A percentile compares a stretch with the other conserved stretches of the same genome.
These are phyloP conservation scores for Zelleria hepariella DNA, from an alignment of 2,888 invertebrate species.

Conservation along the genomic window DNA sequence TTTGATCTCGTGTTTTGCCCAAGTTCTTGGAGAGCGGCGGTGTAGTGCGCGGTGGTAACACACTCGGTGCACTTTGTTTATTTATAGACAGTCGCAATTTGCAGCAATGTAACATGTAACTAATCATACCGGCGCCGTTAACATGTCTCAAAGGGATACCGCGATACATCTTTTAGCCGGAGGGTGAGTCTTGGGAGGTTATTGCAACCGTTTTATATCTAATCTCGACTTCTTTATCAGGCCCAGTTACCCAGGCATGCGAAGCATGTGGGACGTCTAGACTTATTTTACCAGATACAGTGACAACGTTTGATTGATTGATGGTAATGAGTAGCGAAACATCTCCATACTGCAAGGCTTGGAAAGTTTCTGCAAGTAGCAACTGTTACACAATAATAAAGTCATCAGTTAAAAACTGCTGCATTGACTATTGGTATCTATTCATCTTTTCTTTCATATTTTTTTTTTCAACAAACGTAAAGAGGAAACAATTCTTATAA, in stretches of 20 bases:
- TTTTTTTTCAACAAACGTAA: background rate
- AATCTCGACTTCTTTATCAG: background rate
- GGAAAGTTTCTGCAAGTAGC: no score
- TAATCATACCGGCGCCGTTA: slow-evolving; percentile 54
- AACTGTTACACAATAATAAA: no score
- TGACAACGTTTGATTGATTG: background rate
- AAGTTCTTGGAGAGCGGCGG: background rate
- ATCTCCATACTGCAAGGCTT: background rate
- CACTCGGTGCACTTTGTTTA: slow-evolving; percentile 65
- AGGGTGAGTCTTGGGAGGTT: slow-evolving; percentile 79
- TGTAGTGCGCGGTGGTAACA: slow-evolving; percentile 29
- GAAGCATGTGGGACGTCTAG: background rate
- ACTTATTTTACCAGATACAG: background rate
- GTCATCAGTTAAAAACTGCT: background rate
- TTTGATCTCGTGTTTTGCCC: background rate
- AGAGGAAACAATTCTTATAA: background rate
- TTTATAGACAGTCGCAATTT: slow-evolving; percentile 67
- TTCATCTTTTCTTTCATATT: background rate
- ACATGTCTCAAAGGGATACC: slow-evolving; percentile 86
- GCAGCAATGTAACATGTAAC: slow-evolving; percentile 71
- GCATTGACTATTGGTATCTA: background rate
- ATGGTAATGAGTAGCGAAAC: background rate
- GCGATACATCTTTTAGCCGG: slow-evolving; percentile 95
- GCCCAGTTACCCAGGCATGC: background rate
- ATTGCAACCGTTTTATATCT: slow-evolving; percentile 11